A percentile compares a stretch with the other conserved stretches of the same genome.
Evolutionary conservation across 2,888 invertebrate species (phyloP).

Genomic region (Heliconius aoede): DNA sequence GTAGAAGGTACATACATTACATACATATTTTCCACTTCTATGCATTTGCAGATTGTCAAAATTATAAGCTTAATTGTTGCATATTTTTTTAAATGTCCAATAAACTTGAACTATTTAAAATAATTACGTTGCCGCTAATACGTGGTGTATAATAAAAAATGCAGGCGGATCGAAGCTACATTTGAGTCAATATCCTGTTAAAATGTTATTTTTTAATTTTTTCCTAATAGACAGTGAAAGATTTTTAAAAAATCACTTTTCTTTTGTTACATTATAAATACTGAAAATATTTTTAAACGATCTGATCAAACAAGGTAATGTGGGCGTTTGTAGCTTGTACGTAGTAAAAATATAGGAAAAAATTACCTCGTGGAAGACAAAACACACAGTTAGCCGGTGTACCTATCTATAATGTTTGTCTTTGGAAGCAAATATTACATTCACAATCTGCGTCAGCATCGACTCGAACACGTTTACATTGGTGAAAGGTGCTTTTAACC

Average conservation of each 20-base stretch:
- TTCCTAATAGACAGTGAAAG: too few relatives aligned
- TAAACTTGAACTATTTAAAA: neutral
- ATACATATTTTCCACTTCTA: too few relatives aligned
- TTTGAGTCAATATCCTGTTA: too few relatives aligned
- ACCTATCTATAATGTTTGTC: slow-evolving; percentile 15
- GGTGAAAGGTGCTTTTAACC: neutral
- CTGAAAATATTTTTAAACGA: neutral
- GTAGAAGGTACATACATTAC: too few relatives aligned
- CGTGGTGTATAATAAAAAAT: neutral
- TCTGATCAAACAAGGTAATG: neutral
- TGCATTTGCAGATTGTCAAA: neutral
- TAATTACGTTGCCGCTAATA: neutral
- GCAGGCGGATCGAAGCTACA: neutral
- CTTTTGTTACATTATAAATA: neutral
- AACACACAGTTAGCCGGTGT: neutral
- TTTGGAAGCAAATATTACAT: slow-evolving; percentile 16
- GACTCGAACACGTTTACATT: slow-evolving; percentile 9
- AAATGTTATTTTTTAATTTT: too few relatives aligned
- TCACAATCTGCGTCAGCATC: slow-evolving; percentile 1
- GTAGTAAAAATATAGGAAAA: neutral
- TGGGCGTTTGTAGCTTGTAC: neutral
- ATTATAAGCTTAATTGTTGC: too few relatives aligned
- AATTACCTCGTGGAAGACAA: neutral
- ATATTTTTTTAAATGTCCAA: too few relatives aligned
- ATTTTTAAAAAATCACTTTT: too few relatives aligned